Evolutionary conservation across 1,140 invertebrate genomes (phyloP).

Genomic region (Chymomyza costata): DNA sequence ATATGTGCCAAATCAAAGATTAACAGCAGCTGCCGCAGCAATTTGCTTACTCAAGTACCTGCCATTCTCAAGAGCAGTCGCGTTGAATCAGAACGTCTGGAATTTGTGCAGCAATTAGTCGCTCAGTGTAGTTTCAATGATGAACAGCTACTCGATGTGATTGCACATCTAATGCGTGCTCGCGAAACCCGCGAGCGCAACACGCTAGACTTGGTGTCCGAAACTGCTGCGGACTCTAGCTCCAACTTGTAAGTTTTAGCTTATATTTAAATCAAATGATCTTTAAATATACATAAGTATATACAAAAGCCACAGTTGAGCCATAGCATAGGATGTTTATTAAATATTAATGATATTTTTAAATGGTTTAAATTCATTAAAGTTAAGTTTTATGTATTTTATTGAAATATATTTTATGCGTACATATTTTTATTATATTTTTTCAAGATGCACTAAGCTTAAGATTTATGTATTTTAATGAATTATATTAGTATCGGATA

Average conservation of each 20-base stretch:
- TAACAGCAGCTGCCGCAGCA: slow-evolving; percentile 53
- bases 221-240: slow-evolving; percentile 67
- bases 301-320: background rate
- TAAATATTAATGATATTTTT: too few species aligned
- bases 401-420: too few species aligned
- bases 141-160: slow-evolving; percentile 60
- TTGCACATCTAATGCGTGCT: slow-evolving; percentile 43
- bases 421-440: too few species aligned
- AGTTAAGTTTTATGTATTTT: too few species aligned
- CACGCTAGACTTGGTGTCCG: slow-evolving; percentile 47
- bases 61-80: slow-evolving; percentile 49
- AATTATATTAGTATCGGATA: too few species aligned
- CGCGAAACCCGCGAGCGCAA: slow-evolving; percentile 21
- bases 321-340: too few species aligned
- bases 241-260: slow-evolving; percentile 65
- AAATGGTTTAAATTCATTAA: too few species aligned
- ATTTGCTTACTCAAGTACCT: slow-evolving; percentile 50
- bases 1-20: slow-evolving; percentile 73
- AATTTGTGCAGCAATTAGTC: slow-evolving; percentile 50
- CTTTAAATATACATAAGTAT: too few species aligned
- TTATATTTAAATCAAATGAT: too few species aligned
- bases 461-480: too few species aligned
- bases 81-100: slow-evolving; percentile 42
- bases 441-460: too few species aligned
- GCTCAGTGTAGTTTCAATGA: slow-evolving; percentile 38